A percentile compares a stretch with the other conserved stretches of the same genome.
Conservation (phyloP, 2,888 invertebrate genomes). For the Brachypalpus laphriformis region DNA sequence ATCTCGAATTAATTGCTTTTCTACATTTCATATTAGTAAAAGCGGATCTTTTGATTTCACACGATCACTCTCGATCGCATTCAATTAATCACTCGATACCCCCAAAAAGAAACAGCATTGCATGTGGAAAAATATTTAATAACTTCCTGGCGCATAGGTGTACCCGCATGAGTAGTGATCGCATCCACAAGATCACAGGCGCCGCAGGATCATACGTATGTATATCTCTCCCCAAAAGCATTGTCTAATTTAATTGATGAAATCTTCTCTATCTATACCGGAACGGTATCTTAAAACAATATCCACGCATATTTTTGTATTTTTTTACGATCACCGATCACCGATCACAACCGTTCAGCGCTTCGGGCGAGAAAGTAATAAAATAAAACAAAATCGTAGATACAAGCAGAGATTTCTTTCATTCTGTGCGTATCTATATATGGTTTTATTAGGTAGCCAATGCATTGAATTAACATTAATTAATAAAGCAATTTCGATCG, state of each 20-base stretch:
- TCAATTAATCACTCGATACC: conserved; percentile 60
- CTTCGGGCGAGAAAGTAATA: conserved; percentile 41
- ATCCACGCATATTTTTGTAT: not conserved
- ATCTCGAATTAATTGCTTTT: conserved; percentile 60
- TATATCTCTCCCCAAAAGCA: not conserved
- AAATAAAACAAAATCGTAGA: conserved; percentile 2
- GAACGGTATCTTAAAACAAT: conserved; percentile 2
- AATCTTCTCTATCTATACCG: not conserved
- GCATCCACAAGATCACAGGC: conserved; percentile 15
- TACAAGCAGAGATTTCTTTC: not conserved
- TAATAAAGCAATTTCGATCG: conserved; percentile 49
- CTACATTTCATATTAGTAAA: conserved; percentile 30
- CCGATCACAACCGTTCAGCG: not conserved
- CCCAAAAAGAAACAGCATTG: not conserved
- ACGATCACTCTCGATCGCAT: conserved; percentile 52
- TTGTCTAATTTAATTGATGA: conserved; percentile 9
- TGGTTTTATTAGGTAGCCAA: conserved; percentile 54
- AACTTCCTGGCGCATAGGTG: conserved; percentile 59
- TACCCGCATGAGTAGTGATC: conserved; percentile 7
- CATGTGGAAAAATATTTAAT: not conserved
- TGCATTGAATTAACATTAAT: conserved; percentile 65
- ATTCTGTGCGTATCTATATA: not conserved
- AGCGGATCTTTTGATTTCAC: conserved; percentile 63
- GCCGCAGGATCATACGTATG: conserved; percentile 26
- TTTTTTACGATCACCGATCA: conserved; percentile 18